Percentiles rank a stretch among this genome's conserved stretches.
These are phyloP conservation scores for Ceyx cyanopectus DNA, from an alignment of 2,113 vertebrate species.

Conservation along the genomic window DNA sequence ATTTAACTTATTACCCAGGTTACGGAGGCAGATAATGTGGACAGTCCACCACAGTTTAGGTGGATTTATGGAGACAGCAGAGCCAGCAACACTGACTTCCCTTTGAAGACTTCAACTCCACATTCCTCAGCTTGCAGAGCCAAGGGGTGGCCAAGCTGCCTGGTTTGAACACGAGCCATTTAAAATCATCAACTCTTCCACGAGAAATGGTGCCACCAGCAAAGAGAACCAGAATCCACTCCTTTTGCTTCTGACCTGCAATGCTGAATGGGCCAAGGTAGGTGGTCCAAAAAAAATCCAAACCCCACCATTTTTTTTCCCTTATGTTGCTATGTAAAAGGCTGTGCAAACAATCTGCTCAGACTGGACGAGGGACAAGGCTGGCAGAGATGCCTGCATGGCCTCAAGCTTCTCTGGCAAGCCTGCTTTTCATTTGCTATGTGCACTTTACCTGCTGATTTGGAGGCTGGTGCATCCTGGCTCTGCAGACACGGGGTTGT, in stretches of 20 bases:
- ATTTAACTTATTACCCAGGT: background rate
- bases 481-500: background rate
- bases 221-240: background rate
- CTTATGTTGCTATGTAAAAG: background rate
- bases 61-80: background rate
- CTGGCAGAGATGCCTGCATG: background rate
- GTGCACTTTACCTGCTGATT: background rate
- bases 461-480: background rate
- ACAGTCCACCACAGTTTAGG: background rate
- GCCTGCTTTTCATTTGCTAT: background rate
- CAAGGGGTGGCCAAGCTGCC: background rate
- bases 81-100: background rate
- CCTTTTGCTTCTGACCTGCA: background rate
- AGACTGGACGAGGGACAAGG: background rate
- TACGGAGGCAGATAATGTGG: background rate
- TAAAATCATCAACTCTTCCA: background rate
- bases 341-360: background rate
- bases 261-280: fast-evolving
- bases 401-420: background rate
- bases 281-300: background rate
- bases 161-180: fast-evolving
- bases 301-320: background rate
- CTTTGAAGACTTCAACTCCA: background rate
- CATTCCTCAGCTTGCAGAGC: background rate
- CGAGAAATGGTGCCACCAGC: background rate